Conservation (phyloP, 2,113 vertebrate species). For the Mesocricetus auratus region DNA sequence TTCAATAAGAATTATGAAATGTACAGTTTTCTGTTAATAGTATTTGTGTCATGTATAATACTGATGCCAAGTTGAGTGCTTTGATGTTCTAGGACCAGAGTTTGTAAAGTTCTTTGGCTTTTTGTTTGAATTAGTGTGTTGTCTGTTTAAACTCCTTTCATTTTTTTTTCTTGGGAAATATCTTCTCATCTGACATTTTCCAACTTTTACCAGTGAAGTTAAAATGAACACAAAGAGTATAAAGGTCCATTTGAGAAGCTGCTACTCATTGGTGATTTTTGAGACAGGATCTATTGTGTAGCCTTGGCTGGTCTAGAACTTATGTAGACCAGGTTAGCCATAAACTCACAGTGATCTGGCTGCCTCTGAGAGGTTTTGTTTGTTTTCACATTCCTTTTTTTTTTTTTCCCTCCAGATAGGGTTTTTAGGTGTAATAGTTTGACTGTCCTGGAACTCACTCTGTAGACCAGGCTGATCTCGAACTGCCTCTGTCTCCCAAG, state of each 20-base stretch:
- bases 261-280: not conserved
- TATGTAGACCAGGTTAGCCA: not conserved
- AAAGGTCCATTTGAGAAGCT: not conserved
- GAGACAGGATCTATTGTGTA: not conserved
- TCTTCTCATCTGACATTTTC: constrained; percentile 51
- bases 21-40: not conserved
- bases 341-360: too few species aligned
- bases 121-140: constrained; percentile 48
- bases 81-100: not conserved
- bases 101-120: constrained; percentile 37
- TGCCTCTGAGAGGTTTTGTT: too few species aligned
- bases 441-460: not conserved
- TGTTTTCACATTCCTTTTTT: too few species aligned
- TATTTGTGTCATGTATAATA: constrained; percentile 49
- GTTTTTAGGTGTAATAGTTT: not conserved
- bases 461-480: not conserved
- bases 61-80: not conserved
- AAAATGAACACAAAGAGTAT: not conserved
- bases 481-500: not conserved
- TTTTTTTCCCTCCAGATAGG: too few species aligned
- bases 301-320: not conserved
- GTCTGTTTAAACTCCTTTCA: not conserved
- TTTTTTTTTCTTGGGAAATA: not conserved
- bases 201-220: constrained; percentile 44
- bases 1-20: constrained; percentile 21